Evolutionary conservation across 2,888 invertebrate genomes (phyloP), one percentile per base, ranked within the genome.

Genomic region (Myathropa florea): DNA sequence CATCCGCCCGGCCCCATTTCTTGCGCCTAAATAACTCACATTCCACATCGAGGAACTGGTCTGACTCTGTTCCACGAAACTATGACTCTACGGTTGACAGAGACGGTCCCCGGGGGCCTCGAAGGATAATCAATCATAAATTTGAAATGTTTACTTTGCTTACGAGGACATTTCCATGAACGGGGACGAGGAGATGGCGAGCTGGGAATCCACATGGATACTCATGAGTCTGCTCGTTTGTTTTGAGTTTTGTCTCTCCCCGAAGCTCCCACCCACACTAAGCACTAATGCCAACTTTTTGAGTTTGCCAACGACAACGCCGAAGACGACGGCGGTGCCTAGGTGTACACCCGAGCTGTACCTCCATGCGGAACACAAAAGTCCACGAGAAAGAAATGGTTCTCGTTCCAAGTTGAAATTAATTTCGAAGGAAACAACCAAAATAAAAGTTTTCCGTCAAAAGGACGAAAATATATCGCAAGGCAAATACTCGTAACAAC

Each of bases 111-210:
- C 73, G 30, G 21, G 39, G 21, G 61, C 53, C 55, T 72, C 57
- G 30, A 55, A 73, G 60, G 70, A 82, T 68, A 72, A 85, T 82
- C 82, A 85, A 85, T 85, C 85, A 85, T 82, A 85, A 67, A 85
- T 70, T 81, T 85, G 76, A 82, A 82, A 85, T 82, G 82, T 85
- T 85, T 68, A 73, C 68, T 73, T 70, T 73, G 59, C 71, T 60
- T 64, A 64, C 46, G 26, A 57, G 33, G 7, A 1, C 26, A 26
- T 24, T 33, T 23, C 57, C 55, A 28, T 21, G 23, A 26, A 23
- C 6, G 57, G 26, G 18, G 1, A 12, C 36, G 36, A n/a, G n/a
- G 33, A 36, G 33, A 21, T 59, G 57, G 55, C 21, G 33, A 7
- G 14, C 39, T 46, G 46, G 46, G 46, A 46, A 46, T 46, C 18